These are phyloP conservation scores for Sus scrofa DNA, from an alignment of 2,113 vertebrate genomes.

Conservation along the genomic window DNA sequence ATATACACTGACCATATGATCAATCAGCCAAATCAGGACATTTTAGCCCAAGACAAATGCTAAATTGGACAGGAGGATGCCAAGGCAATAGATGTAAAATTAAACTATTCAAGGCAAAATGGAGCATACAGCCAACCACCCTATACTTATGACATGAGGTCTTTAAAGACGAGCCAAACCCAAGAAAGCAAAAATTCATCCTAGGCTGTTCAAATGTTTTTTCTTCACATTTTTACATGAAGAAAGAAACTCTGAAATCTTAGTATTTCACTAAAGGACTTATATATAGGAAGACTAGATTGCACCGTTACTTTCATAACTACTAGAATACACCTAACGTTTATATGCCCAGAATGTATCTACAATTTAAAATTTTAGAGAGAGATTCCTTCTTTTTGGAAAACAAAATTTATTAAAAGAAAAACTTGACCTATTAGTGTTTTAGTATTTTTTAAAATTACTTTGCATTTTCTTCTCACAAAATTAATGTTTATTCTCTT, in stretches of 20 bases:
- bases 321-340: neutral
- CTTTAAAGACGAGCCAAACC: neutral
- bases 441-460: neutral
- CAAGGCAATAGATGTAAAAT: neutral
- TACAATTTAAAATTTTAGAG: constrained; percentile 6
- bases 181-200: neutral
- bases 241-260: neutral
- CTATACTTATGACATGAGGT: neutral
- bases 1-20: neutral
- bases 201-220: neutral
- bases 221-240: neutral
- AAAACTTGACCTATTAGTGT: neutral
- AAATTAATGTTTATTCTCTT: neutral
- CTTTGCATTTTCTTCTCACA: neutral
- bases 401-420: neutral
- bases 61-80: neutral
- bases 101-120: neutral
- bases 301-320: neutral
- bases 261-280: neutral
- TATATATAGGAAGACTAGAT: neutral
- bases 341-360: neutral
- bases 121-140: neutral
- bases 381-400: neutral
- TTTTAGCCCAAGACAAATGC: neutral
- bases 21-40: neutral